Base-by-base conservation (phyloP, 2,797 vertebrate genomes). In the Loriculus beryllinus region DNA sequence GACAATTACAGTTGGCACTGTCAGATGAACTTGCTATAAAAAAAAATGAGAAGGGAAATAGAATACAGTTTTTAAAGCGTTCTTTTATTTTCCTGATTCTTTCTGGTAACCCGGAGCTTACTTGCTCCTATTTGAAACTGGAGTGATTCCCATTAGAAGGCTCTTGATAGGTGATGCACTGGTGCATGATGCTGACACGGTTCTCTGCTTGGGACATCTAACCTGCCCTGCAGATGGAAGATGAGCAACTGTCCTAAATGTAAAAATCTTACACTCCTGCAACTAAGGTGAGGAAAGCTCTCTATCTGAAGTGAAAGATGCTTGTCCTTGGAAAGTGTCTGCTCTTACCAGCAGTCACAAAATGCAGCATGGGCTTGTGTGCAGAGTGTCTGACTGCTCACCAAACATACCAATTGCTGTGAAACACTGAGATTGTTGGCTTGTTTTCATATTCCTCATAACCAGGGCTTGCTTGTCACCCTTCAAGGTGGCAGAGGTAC, bases 121-220 rank as follows among this genome's bases (percentile, higher is more conserved):
- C 4, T 78, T 75, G 25, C 3, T 86, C 3, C 54, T 84, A 31
- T 29, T 48, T 45, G 52, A 65, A 76, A 29, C 15, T 29, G 19
- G 45, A 74, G 22, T 1, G 0, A 11, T 35, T 86, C 33, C 26
- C 15, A 20, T 67, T 43, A 33, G 48, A 65, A 82, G 9, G 12
- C 14, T 48, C 49, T 67, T n/a, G 37, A 45, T 35, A n/a, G 9
- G 12, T 12, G 19, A 26, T 39, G 23, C 43, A 8, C 15, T 18
- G 8, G 25, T 28, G 17, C 64, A 40, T 12, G 29, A 19, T 14
- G 40, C 29, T 0, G 1, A 10, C 0, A 1, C 7, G 4, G 23
- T 35, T 64, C 43, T 56, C 47, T 67, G 42, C 33, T 60, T 35
- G 52, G 33, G 42, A 29, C 14, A 21, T 52, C 19, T 7, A 26